Conservation (phyloP, 2,113 vertebrate species). For the Camelus bactrianus region DNA sequence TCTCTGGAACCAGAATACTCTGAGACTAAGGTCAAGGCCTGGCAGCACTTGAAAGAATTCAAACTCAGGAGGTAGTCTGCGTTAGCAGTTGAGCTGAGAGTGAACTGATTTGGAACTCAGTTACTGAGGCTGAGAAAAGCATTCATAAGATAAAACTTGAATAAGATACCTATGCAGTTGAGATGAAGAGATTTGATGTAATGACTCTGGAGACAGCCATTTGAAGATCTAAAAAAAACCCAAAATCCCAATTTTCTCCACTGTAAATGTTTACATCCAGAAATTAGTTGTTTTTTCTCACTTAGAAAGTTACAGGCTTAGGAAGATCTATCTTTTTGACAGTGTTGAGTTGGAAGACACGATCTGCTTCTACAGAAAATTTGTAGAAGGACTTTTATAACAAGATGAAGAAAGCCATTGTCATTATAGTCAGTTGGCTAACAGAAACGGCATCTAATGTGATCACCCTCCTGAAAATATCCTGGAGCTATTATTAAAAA, state of each 20-base stretch:
- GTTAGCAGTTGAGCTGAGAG: conserved; percentile 79
- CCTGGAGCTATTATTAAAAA: conserved; percentile 32
- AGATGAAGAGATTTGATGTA: conserved; percentile 84
- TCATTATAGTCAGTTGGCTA: not conserved
- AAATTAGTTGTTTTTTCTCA: conserved; percentile 79
- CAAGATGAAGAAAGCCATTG: not conserved
- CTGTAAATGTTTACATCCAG: conserved; percentile 82
- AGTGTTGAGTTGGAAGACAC: conserved; percentile 56
- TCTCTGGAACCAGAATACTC: conserved; percentile 59
- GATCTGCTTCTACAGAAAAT: conserved; percentile 48
- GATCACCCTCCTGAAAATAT: conserved; percentile 26
- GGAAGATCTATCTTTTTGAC: conserved; percentile 54
- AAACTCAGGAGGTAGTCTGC: conserved; percentile 75
- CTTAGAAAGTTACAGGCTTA: conserved; percentile 80
- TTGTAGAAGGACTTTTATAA: conserved; percentile 18
- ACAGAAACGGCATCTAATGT: not conserved
- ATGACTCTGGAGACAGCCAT: conserved; percentile 84
- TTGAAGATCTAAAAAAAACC: conserved; percentile 81
- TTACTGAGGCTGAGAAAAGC: conserved; percentile 80
- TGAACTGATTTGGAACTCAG: conserved; percentile 85
- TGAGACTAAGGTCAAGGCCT: conserved; percentile 81
- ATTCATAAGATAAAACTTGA: conserved; percentile 82
- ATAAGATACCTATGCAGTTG: conserved; percentile 82
- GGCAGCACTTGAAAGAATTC: conserved; percentile 82
- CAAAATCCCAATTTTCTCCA: conserved; percentile 79